Conservation (phyloP, 2,113 vertebrate genomes). For the Edolisoma coerulescens region DNA sequence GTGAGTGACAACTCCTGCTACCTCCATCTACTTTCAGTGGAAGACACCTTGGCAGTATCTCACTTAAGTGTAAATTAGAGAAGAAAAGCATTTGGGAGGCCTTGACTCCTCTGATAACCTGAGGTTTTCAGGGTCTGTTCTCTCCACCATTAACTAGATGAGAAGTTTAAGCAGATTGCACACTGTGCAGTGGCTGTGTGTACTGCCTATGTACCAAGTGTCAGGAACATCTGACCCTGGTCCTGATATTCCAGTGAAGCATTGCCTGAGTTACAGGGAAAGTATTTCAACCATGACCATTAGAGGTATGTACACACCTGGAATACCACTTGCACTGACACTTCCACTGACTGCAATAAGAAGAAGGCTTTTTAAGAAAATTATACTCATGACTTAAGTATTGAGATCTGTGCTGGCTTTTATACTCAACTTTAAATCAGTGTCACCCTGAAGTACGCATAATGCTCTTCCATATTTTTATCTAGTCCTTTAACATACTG, state of each 20-base stretch:
- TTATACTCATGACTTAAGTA: background rate
- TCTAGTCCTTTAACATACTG: background rate
- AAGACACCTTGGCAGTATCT: background rate
- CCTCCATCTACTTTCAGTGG: background rate
- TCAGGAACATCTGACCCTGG: background rate
- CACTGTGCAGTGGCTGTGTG: background rate
- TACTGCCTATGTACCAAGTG: fast-evolving
- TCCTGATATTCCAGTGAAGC: background rate
- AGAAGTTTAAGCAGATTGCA: background rate
- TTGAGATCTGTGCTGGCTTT: background rate
- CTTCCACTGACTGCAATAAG: background rate
- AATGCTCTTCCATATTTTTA: background rate
- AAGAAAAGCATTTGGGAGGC: background rate
- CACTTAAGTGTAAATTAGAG: background rate
- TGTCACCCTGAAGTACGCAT: background rate
- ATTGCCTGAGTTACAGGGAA: background rate
- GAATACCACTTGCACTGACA: background rate
- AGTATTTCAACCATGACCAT: background rate
- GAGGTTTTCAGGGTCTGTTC: background rate
- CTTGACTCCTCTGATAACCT: background rate
- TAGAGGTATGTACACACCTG: background rate
- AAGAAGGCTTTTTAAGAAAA: background rate
- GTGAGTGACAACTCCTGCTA: background rate
- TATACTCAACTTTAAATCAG: background rate
- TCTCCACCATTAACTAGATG: background rate